Conservation (phyloP, 2,888 invertebrate genomes). For the Dryocosmus kuriphilus region DNA sequence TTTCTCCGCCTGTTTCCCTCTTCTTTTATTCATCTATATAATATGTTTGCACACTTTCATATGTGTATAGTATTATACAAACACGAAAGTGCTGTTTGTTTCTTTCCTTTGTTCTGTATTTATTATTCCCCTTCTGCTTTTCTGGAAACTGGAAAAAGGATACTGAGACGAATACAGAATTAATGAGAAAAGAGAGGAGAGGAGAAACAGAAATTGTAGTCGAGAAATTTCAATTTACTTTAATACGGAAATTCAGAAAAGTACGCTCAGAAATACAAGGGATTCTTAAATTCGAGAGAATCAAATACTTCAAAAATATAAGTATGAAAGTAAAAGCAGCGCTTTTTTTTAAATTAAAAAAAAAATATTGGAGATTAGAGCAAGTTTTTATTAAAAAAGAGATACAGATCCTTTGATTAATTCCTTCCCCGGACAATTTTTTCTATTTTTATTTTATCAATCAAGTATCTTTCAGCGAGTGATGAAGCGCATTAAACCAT, state of each 20-base stretch:
- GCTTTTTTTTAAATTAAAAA: too few species aligned
- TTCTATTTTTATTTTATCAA: neutral
- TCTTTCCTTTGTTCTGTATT: neutral
- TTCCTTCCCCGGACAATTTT: neutral
- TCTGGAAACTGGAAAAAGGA: neutral
- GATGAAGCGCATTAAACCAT: neutral
- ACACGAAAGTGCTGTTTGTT: neutral
- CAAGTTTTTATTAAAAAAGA: neutral
- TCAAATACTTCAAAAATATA: too few species aligned
- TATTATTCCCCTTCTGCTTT: neutral
- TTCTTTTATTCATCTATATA: neutral
- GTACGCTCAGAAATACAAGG: neutral
- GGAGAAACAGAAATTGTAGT: neutral
- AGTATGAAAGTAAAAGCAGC: too few species aligned
- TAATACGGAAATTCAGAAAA: neutral
- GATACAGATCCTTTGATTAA: neutral
- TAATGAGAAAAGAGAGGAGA: conserved; percentile 7
- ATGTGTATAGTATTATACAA: neutral
- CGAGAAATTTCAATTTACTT: neutral
- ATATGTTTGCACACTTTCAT: neutral
- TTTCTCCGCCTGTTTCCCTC: neutral
- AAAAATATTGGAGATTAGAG: neutral
- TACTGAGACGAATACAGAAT: neutral
- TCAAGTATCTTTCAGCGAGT: neutral
- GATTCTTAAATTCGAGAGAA: too few species aligned